Evolutionary conservation across 2,888 invertebrate species (phyloP).

Genomic region (Drosophila longiperda): DNA sequence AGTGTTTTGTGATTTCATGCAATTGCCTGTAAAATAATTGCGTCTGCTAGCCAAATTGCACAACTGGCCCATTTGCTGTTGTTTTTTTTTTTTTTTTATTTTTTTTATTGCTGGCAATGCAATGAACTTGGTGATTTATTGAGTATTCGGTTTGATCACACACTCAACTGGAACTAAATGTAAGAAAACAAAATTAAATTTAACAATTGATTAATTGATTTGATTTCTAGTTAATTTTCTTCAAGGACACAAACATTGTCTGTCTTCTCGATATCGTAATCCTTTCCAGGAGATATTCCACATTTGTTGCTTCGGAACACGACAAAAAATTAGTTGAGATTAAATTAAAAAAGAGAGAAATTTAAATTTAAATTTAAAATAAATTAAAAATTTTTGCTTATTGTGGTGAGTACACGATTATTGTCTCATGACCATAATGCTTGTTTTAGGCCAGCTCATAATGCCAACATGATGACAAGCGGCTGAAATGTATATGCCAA

Average conservation of each 20-base stretch:
- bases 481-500: conserved; percentile 55
- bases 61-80: conserved; percentile 42
- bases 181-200: background rate
- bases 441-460: conserved; percentile 48
- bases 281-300: background rate
- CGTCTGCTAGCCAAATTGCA: conserved; percentile 42
- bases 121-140: conserved; percentile 13
- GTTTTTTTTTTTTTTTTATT: conserved; percentile 13
- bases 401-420: background rate
- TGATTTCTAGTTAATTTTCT: background rate
- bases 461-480: conserved; percentile 37
- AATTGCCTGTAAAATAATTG: conserved; percentile 70
- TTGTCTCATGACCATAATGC: conserved; percentile 13
- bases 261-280: background rate
- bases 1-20: conserved; percentile 66
- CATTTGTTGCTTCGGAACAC: background rate
- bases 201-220: background rate
- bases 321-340: background rate
- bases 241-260: background rate
- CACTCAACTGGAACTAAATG: background rate
- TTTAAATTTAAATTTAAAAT: background rate
- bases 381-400: background rate
- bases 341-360: background rate
- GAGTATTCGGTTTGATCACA: background rate
- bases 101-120: conserved; percentile 20